Evolutionary conservation across 2,888 invertebrate species (phyloP).

Genomic region (Melinaea marsaeus): DNA sequence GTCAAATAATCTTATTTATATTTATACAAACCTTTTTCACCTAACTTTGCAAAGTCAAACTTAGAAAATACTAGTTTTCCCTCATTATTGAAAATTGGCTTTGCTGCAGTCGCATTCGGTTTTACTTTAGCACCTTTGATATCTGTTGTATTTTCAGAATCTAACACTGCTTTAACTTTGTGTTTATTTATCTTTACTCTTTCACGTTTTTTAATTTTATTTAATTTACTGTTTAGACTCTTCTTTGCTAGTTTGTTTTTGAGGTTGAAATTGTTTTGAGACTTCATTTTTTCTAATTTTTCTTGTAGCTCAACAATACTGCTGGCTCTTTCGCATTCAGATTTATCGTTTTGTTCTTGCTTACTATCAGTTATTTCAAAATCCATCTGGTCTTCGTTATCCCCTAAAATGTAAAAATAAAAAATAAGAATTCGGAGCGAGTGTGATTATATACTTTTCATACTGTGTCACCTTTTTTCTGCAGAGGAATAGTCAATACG

Average conservation of each 20-base stretch:
- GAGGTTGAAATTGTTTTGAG: constrained; percentile 78
- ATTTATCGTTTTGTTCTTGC: constrained; percentile 46
- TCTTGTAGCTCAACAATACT: constrained; percentile 82
- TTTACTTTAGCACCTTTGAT: constrained; percentile 40
- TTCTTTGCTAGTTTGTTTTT: constrained; percentile 83
- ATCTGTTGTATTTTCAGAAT: constrained; percentile 20
- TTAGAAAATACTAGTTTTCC: constrained; percentile 94
- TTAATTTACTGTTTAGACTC: constrained; percentile 81
- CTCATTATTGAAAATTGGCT: constrained; percentile 89
- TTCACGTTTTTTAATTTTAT: constrained; percentile 80
- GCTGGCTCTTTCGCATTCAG: constrained; percentile 71
- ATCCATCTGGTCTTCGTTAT: constrained; percentile 59
- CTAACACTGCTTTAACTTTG: constrained; percentile 42
- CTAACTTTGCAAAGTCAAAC: constrained; percentile 90
- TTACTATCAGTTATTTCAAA: constrained; percentile 55
- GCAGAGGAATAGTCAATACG: constrained; percentile 72
- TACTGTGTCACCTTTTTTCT: constrained; percentile 57
- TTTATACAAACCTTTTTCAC: constrained; percentile 72
- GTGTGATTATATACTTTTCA: not conserved
- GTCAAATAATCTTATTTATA: not conserved
- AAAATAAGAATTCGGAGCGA: not conserved
- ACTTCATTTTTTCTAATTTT: constrained; percentile 79
- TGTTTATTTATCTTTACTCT: constrained; percentile 49
- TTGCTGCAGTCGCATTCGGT: constrained; percentile 66
- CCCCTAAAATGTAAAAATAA: constrained; percentile 45